A percentile compares a stretch with the other conserved stretches of the same genome.
phyloP scores from a whole-genome alignment of 1,140 invertebrate genomes.

The Nautilus pompilius region DNA sequence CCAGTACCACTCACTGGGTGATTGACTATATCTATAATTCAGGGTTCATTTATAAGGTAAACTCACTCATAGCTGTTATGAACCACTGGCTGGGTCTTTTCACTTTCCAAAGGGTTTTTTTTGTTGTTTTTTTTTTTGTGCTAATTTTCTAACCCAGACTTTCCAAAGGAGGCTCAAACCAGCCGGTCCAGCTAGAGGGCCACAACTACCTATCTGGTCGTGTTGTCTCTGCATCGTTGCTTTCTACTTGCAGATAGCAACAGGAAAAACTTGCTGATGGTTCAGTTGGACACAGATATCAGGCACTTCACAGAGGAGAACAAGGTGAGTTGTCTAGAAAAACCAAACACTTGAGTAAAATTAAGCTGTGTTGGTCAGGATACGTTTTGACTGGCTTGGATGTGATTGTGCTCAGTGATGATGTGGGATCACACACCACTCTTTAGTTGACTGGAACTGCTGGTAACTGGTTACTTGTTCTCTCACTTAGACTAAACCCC shows the following conservation, averaged over 20 bases:
- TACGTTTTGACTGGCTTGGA: background rate
- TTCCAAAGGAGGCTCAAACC: too few relatives aligned
- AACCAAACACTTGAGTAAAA: background rate
- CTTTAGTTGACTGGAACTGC: too few relatives aligned
- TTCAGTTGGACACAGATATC: constrained; percentile 69
- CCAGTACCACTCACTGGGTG: too few relatives aligned
- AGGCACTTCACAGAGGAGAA: constrained; percentile 68
- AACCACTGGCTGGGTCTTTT: background rate
- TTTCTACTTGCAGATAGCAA: constrained; percentile 63
- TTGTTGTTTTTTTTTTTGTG: background rate
- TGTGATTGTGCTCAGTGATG: background rate
- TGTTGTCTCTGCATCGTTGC: background rate
- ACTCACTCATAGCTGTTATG: too few relatives aligned
- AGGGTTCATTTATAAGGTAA: too few relatives aligned
- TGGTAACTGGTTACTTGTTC: too few relatives aligned
- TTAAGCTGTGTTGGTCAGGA: too few relatives aligned
- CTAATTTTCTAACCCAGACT: too few relatives aligned
- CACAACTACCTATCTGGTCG: background rate
- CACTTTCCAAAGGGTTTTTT: background rate
- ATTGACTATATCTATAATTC: too few relatives aligned
- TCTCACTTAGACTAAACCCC: too few relatives aligned
- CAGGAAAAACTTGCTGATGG: constrained; percentile 71
- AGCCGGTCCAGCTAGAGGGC: too few relatives aligned
- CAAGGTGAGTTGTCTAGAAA: constrained; percentile 38
- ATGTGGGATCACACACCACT: too few relatives aligned